phyloP scores from a whole-genome alignment of 2,888 invertebrate genomes.

The Chrysolina americana region DNA sequence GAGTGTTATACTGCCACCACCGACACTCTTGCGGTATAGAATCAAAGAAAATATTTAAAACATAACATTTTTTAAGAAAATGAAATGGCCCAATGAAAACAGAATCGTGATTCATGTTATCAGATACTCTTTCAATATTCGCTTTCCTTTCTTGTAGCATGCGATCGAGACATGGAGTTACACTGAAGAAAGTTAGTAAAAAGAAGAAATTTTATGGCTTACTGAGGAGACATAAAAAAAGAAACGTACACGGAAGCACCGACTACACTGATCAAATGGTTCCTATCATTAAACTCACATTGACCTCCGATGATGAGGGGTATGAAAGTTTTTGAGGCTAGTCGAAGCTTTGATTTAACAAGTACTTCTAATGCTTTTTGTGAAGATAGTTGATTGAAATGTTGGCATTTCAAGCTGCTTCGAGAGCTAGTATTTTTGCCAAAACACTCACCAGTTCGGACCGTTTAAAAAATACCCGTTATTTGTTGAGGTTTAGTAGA shows the following conservation, averaged over 20 bases:
- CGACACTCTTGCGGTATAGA: too few species aligned
- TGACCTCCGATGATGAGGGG: conserved; percentile 33
- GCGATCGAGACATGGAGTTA: conserved; percentile 28
- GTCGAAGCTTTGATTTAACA: conserved; percentile 22
- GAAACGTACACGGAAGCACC: neutral
- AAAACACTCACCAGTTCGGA: too few species aligned
- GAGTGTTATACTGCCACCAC: too few species aligned
- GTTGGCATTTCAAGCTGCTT: neutral
- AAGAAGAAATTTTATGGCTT: conserved; percentile 39
- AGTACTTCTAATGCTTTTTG: neutral
- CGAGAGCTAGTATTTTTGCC: neutral
- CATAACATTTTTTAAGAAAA: too few species aligned
- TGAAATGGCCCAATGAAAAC: neutral
- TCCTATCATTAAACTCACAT: conserved; percentile 29
- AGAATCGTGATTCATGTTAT: neutral
- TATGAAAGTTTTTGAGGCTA: conserved; percentile 27
- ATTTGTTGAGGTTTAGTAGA: too few species aligned
- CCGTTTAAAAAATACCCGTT: too few species aligned
- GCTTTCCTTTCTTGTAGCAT: conserved; percentile 38
- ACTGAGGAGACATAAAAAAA: conserved; percentile 33
- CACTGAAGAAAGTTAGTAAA: conserved; percentile 38
- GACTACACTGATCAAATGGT: conserved; percentile 13
- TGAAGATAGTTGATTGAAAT: neutral
- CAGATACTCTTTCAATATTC: neutral
- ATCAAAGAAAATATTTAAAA: too few species aligned